phyloP scores from a whole-genome alignment of 2,113 vertebrate species.

The Nothoprocta perdicaria region DNA sequence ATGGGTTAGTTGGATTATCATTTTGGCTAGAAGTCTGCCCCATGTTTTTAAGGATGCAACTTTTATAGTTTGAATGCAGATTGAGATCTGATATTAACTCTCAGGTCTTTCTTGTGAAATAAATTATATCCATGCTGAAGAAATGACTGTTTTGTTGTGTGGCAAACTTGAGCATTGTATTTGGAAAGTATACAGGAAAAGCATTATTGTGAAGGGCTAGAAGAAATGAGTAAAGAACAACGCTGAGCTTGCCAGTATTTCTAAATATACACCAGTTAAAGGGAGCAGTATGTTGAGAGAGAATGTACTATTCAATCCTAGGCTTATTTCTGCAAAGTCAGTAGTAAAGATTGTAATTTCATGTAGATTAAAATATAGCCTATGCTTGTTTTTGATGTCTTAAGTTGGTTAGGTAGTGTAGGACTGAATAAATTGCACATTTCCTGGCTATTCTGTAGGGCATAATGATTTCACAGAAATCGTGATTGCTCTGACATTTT shows the following conservation, averaged over 20 bases:
- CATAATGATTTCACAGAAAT: accelerated
- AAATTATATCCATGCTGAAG: background rate
- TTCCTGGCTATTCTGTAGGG: background rate
- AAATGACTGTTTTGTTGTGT: background rate
- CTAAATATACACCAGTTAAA: background rate
- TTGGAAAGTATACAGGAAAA: background rate
- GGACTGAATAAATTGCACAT: accelerated
- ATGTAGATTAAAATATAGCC: accelerated
- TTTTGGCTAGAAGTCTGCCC: background rate
- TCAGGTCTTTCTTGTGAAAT: background rate
- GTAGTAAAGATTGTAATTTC: background rate
- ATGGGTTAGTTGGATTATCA: background rate
- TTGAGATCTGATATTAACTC: background rate
- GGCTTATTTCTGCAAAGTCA: background rate
- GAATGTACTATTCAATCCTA: background rate
- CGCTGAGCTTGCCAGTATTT: background rate
- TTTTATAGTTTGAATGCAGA: background rate
- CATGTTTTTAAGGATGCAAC: background rate
- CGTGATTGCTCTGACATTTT: accelerated
- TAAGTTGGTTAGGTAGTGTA: background rate
- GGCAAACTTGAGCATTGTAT: background rate
- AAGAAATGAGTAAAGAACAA: background rate
- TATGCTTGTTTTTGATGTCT: background rate
- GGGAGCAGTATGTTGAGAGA: background rate
- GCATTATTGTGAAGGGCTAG: background rate